phyloP scores from a whole-genome alignment of 2,797 vertebrate genomes.

The Uromys caudimaculatus region DNA sequence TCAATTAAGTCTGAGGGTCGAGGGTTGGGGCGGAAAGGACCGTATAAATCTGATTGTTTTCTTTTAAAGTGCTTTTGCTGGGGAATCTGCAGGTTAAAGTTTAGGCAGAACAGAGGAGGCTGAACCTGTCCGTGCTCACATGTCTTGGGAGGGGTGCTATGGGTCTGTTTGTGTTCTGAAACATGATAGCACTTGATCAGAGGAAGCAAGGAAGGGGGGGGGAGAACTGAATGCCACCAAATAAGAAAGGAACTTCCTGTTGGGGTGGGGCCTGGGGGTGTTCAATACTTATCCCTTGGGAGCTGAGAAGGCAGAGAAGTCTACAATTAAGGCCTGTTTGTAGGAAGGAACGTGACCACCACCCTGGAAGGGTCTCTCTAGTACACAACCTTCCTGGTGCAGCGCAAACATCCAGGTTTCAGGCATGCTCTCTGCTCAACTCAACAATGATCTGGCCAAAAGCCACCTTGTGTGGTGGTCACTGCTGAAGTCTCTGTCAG shows the following conservation, averaged over 20 bases:
- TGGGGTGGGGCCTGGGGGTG: fast-evolving
- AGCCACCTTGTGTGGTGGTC: constrained; percentile 78
- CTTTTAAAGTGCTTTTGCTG: constrained; percentile 33
- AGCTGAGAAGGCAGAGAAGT: neutral
- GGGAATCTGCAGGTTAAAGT: constrained; percentile 51
- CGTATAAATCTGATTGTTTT: constrained; percentile 34
- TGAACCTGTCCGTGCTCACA: constrained; percentile 15
- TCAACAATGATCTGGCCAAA: constrained; percentile 82
- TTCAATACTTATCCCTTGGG: neutral
- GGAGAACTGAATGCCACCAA: neutral
- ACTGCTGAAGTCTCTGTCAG: constrained; percentile 83
- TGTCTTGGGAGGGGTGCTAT: constrained; percentile 59
- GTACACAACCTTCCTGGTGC: neutral
- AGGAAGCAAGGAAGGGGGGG: neutral
- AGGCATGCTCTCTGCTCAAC: constrained; percentile 76
- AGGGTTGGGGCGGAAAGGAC: neutral
- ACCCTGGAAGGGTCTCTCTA: neutral
- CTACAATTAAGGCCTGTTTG: neutral
- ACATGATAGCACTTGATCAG: neutral
- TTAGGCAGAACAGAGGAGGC: neutral
- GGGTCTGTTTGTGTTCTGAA: neutral
- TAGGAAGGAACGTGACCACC: neutral
- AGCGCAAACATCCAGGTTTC: neutral
- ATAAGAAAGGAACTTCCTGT: neutral
- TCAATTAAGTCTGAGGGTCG: constrained; percentile 39